phyloP scores from a whole-genome alignment of 92 coral and sea anemone genomes.

The Palythoa grandis region DNA sequence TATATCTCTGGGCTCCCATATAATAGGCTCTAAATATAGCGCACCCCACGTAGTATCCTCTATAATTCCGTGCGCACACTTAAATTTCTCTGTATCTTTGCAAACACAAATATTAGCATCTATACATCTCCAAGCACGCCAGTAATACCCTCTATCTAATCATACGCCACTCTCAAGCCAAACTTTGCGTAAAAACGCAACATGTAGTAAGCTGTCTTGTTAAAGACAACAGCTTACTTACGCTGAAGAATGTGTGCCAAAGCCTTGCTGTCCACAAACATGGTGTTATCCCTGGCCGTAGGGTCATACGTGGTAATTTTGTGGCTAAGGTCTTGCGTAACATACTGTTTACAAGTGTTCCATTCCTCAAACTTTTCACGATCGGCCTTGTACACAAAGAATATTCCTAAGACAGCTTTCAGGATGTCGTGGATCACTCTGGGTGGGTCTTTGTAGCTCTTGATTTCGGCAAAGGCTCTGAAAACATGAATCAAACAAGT shows the following conservation, averaged over 20 bases:
- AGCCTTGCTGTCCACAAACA: conserved; percentile 82
- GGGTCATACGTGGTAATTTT: conserved; percentile 92
- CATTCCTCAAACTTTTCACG: conserved; percentile 82
- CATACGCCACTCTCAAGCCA: too few species aligned
- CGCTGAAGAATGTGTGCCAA: conserved; percentile 82
- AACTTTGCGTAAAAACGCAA: too few species aligned
- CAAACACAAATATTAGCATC: too few species aligned
- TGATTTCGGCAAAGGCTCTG: conserved; percentile 98
- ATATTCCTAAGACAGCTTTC: conserved; percentile 92
- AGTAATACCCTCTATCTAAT: too few species aligned
- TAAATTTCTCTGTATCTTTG: too few species aligned
- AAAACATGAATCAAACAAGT: not conserved
- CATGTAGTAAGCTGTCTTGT: not conserved
- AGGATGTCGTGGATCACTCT: conserved; percentile 95
- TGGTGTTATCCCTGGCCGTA: conserved; percentile 72
- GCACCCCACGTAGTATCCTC: too few species aligned
- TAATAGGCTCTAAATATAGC: too few species aligned
- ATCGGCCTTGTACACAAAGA: conserved; percentile 55
- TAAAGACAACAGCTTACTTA: conserved; percentile 20
- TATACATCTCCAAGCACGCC: too few species aligned
- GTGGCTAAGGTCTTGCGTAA: conserved; percentile 85
- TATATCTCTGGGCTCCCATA: too few species aligned
- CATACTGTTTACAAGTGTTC: conserved; percentile 88
- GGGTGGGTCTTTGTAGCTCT: conserved; percentile 99
- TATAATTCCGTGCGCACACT: too few species aligned